Percentiles rank a stretch among this genome's conserved stretches.
These are phyloP conservation scores for Sphenodon punctatus DNA, from an alignment of 2,797 vertebrate genomes.

Conservation along the genomic window DNA sequence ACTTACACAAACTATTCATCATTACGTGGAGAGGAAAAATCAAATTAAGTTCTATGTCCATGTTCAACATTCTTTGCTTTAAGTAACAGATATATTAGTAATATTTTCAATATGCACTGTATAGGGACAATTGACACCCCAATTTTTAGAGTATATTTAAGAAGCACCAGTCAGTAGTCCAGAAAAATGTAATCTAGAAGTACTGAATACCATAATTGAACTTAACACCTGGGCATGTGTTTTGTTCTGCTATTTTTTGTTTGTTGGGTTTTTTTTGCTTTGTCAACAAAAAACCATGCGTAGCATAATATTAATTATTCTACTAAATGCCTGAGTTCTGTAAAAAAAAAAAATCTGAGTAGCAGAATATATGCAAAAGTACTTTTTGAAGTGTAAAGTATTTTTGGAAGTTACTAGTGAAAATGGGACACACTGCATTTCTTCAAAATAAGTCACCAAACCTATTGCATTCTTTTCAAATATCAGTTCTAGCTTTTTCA, in stretches of 20 bases:
- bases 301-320: not conserved
- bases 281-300: not conserved
- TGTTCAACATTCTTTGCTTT: not conserved
- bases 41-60: not conserved
- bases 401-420: not conserved
- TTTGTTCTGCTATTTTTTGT: no score
- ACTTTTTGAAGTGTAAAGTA: not conserved
- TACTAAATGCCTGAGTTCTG: no score
- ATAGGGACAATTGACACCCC: no score
- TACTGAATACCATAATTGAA: not conserved
- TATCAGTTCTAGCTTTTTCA: no score
- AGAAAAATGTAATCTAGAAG: not conserved
- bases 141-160: no score
- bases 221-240: no score
- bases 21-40: not conserved
- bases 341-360: not conserved
- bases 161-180: not conserved
- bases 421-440: not conserved
- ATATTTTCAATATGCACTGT: not conserved
- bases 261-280: not conserved
- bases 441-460: not conserved
- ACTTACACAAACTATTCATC: not conserved
- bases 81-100: not conserved
- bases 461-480: not conserved
- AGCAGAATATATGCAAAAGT: not conserved